Percentiles rank a stretch among this genome's conserved stretches.
Evolutionary conservation across 2,888 invertebrate species (phyloP).

Genomic region (Lutraria lutraria): DNA sequence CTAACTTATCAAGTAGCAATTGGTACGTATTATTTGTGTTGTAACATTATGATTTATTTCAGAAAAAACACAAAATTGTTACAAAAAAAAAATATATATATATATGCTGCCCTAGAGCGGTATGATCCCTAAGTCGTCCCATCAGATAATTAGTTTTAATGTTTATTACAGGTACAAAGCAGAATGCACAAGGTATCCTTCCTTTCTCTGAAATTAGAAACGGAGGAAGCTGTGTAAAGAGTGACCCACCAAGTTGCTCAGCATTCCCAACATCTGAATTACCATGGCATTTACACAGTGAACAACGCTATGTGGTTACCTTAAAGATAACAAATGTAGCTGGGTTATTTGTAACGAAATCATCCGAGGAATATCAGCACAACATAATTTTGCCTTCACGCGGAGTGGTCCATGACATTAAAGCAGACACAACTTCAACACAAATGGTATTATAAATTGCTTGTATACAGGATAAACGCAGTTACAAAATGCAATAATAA

Average conservation of each 20-base stretch:
- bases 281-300: conserved; percentile 39
- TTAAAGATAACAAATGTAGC: conserved; percentile 37
- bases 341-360: conserved; percentile 13
- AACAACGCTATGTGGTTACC: conserved; percentile 27
- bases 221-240: conserved; percentile 19
- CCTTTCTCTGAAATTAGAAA: not conserved
- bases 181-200: not conserved
- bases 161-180: conserved; percentile 10
- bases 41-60: no score
- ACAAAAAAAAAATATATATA: no score
- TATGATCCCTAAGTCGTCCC: no score
- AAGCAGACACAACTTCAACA: not conserved
- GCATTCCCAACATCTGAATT: not conserved
- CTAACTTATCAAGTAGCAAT: conserved; percentile 67
- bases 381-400: conserved; percentile 3
- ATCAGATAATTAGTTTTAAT: no score
- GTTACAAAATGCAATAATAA: no score
- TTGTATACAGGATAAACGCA: no score
- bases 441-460: no score
- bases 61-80: no score
- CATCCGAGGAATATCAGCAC: conserved; percentile 30
- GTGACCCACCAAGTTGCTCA: conserved; percentile 6
- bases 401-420: conserved; percentile 37
- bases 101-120: no score
- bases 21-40: conserved; percentile 42